phyloP scores from a whole-genome alignment of 2,113 vertebrate species.

The Merops nubicus region DNA sequence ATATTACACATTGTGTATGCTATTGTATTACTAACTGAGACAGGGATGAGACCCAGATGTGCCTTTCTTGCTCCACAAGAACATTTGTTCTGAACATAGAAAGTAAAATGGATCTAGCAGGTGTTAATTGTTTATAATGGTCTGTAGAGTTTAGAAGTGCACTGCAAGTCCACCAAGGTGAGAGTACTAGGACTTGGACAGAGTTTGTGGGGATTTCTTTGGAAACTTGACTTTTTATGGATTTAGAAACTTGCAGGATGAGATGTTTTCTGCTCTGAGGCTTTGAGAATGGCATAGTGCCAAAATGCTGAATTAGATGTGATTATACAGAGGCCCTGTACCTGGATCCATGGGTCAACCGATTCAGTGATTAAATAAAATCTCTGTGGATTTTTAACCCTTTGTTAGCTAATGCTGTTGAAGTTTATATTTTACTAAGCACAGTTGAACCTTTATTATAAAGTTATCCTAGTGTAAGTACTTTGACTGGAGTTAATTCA shows the following conservation, averaged over 20 bases:
- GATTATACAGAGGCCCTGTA: neutral
- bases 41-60: neutral
- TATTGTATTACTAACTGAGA: neutral
- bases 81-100: neutral
- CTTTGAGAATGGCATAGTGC: neutral
- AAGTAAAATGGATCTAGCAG: neutral
- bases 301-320: neutral
- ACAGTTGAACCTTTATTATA: neutral
- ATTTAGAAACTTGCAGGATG: neutral
- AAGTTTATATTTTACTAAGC: neutral
- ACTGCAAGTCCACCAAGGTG: neutral
- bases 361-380: neutral
- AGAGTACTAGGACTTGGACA: too few species aligned
- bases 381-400: neutral
- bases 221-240: neutral
- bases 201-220: neutral
- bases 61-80: neutral
- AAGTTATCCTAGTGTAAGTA: neutral
- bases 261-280: neutral
- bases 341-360: neutral
- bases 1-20: neutral
- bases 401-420: neutral
- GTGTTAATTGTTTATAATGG: neutral
- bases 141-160: neutral
- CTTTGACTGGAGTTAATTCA: neutral